Evolutionary conservation across 2,113 vertebrate genomes (phyloP).

Genomic region (Leptobrachium leishanense): DNA sequence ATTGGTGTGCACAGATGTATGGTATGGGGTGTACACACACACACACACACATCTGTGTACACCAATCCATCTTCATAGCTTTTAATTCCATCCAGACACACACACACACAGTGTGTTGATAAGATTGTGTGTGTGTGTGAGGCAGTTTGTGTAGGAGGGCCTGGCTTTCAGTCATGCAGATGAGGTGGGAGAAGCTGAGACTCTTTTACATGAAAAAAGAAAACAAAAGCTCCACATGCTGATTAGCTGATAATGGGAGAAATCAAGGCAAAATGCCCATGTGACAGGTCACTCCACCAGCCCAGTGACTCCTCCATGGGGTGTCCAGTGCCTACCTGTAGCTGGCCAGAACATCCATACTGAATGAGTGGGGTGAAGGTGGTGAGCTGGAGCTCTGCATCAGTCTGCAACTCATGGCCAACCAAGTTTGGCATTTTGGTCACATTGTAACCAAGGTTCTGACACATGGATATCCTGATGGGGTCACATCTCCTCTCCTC

Average conservation of each 20-base stretch:
- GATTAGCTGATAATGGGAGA: background rate
- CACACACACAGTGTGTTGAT: too few species aligned
- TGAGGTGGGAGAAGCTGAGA: too few species aligned
- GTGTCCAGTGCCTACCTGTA: slow-evolving; percentile 77
- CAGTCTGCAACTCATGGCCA: slow-evolving; percentile 92
- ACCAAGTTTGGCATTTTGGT: slow-evolving; percentile 98
- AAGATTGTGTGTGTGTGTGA: too few species aligned
- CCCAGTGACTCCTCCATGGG: background rate
- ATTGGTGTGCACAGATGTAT: too few species aligned
- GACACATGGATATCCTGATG: slow-evolving; percentile 97
- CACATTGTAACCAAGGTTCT: slow-evolving; percentile 96
- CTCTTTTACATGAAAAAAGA: too few species aligned
- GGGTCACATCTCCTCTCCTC: slow-evolving; percentile 94
- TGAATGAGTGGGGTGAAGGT: slow-evolving; percentile 97
- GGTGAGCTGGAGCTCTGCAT: slow-evolving; percentile 94
- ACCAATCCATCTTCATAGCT: too few species aligned
- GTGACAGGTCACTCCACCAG: background rate
- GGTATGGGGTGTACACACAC: too few species aligned
- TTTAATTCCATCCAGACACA: too few species aligned
- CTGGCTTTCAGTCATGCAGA: too few species aligned
- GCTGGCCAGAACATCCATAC: slow-evolving; percentile 97
- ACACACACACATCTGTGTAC: too few species aligned
- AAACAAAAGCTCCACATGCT: too few species aligned
- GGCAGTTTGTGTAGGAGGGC: too few species aligned
- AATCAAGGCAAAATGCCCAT: background rate